phyloP scores from a whole-genome alignment of 1,140 invertebrate genomes.

The Diabrotica undecimpunctata region DNA sequence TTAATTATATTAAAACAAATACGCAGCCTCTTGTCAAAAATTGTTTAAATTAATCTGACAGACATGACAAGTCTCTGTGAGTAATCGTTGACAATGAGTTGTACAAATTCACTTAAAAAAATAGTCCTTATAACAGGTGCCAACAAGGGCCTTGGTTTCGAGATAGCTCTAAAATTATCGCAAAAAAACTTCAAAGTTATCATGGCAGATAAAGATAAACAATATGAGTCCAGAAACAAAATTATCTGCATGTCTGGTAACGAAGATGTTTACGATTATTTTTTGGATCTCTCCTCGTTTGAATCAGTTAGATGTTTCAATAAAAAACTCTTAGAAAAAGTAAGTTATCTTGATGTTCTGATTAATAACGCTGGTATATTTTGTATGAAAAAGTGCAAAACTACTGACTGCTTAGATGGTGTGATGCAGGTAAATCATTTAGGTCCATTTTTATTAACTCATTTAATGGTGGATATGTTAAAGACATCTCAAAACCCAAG shows the following conservation, averaged over 20 bases:
- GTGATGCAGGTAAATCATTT: constrained; percentile 65
- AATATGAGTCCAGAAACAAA: constrained; percentile 58
- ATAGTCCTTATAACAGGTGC: constrained; percentile 85
- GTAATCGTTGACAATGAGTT: background rate
- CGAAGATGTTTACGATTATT: constrained; percentile 22
- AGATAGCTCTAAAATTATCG: constrained; percentile 76
- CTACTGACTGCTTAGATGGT: constrained; percentile 57
- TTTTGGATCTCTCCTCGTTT: constrained; percentile 52
- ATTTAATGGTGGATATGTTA: constrained; percentile 53
- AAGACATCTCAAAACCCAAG: constrained; percentile 35
- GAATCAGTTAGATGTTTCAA: constrained; percentile 53
- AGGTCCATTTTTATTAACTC: constrained; percentile 63
- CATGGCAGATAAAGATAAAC: constrained; percentile 80
- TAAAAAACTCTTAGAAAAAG: constrained; percentile 48
- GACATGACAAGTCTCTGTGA: too few relatives aligned
- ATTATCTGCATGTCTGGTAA: constrained; percentile 42
- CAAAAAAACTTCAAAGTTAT: constrained; percentile 76
- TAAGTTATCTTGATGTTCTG: constrained; percentile 59
- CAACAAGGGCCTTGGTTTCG: constrained; percentile 84
- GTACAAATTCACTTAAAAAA: constrained; percentile 49
- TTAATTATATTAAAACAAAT: too few relatives aligned
- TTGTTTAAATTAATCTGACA: too few relatives aligned
- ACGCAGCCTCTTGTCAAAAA: too few relatives aligned
- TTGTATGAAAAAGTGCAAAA: constrained; percentile 43
- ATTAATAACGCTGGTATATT: constrained; percentile 64